These are phyloP conservation scores for Blera fallax DNA, from an alignment of 2,888 invertebrate genomes.

Conservation along the genomic window DNA sequence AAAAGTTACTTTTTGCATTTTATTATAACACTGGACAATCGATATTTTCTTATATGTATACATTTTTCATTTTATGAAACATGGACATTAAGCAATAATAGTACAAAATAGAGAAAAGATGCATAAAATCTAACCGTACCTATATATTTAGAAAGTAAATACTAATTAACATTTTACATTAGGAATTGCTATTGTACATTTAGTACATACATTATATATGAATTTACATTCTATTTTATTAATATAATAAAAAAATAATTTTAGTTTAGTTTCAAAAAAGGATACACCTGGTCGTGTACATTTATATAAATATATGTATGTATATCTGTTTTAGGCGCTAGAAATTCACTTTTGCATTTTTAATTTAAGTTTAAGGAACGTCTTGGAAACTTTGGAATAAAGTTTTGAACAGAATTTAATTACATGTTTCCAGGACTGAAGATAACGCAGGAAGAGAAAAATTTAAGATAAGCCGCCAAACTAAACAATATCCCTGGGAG, in stretches of 20 bases:
- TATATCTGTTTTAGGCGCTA: slow-evolving; percentile 28
- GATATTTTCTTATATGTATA: slow-evolving; percentile 1
- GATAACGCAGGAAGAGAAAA: background rate
- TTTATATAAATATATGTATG: slow-evolving; percentile 30
- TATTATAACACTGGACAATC: slow-evolving; percentile 43
- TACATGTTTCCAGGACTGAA: background rate
- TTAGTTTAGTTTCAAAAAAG: slow-evolving; percentile 34
- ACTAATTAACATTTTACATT: slow-evolving; percentile 65
- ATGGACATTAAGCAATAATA: slow-evolving; percentile 46
- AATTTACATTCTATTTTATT: slow-evolving; percentile 57
- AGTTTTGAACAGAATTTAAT: slow-evolving; percentile 12
- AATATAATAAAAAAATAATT: slow-evolving; percentile 67
- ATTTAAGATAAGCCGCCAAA: background rate
- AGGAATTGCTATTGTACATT: slow-evolving; percentile 56
- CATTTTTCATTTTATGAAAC: slow-evolving; percentile 44
- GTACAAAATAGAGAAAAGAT: slow-evolving; percentile 29
- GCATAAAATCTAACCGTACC: slow-evolving; percentile 27
- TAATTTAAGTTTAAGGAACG: slow-evolving; percentile 52
- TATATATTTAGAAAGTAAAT: slow-evolving; percentile 31
- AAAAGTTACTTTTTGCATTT: slow-evolving; percentile 1
- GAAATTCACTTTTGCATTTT: slow-evolving; percentile 58
- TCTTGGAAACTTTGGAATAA: slow-evolving; percentile 42
- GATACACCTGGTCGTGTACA: slow-evolving; percentile 17
- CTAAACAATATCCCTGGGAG: slow-evolving; percentile 87
- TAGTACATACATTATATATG: slow-evolving; percentile 23